These are phyloP conservation scores for Hirtodrosophila alboralis DNA, from an alignment of 2,888 invertebrate species.

Conservation along the genomic window DNA sequence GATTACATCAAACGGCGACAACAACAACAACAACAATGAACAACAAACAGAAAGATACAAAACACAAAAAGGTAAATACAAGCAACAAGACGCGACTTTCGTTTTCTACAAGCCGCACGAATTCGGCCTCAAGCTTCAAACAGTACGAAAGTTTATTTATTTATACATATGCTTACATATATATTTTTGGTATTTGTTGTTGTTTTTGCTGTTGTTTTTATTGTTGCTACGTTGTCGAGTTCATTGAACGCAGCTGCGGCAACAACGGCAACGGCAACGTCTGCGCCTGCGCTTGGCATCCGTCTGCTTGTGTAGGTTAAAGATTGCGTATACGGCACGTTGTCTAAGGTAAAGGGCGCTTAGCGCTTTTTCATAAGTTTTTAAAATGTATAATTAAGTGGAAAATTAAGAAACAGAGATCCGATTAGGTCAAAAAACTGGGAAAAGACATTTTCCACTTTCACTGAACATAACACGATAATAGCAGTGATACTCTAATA, in stretches of 20 bases:
- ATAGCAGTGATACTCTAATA: slow-evolving; percentile 10
- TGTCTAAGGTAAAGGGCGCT: slow-evolving; percentile 51
- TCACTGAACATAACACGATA: slow-evolving; percentile 60
- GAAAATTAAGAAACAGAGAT: slow-evolving; percentile 20
- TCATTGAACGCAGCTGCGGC: slow-evolving; percentile 55
- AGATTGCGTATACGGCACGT: slow-evolving; percentile 61
- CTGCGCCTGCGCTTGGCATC: slow-evolving; percentile 39
- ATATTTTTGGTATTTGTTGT: background rate
- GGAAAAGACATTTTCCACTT: slow-evolving; percentile 80
- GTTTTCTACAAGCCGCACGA: slow-evolving; percentile 64
- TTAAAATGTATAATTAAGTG: slow-evolving; percentile 28
- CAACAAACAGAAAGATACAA: slow-evolving; percentile 48
- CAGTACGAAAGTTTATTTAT: slow-evolving; percentile 47
- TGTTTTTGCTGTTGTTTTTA: slow-evolving; percentile 16
- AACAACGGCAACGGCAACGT: slow-evolving; percentile 31
- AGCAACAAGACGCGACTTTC: slow-evolving; percentile 66
- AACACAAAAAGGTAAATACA: slow-evolving; percentile 25
- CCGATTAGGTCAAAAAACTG: slow-evolving; percentile 13
- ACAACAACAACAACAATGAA: slow-evolving; percentile 38
- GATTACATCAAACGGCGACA: slow-evolving; percentile 69
- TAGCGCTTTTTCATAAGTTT: slow-evolving; percentile 5
- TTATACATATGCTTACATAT: slow-evolving; percentile 5
- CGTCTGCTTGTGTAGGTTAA: slow-evolving; percentile 26
- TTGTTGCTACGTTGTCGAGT: slow-evolving; percentile 30
- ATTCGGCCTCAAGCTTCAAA: slow-evolving; percentile 61